phyloP scores from a whole-genome alignment of 1,140 invertebrate species.

The Caenorhabditis remanei region DNA sequence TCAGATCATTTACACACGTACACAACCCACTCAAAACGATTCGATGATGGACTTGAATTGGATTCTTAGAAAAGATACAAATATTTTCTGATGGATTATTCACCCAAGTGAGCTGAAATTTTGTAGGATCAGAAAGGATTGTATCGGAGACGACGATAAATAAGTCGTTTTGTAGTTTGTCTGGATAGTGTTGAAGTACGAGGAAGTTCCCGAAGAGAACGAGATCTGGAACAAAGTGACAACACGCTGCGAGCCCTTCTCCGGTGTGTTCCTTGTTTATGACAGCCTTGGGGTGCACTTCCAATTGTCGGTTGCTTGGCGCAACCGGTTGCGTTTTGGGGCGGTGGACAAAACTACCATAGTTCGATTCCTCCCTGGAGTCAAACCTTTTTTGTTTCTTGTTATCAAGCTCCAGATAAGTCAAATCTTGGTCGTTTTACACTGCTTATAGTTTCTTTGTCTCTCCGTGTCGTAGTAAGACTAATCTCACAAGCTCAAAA shows the following conservation, averaged over 20 bases:
- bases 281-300: no score
- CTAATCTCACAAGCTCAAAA: neutral
- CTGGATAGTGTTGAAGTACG: neutral
- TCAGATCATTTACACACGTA: constrained; percentile 7
- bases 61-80: neutral
- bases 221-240: constrained; percentile 18
- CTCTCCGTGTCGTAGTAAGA: neutral
- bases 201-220: constrained; percentile 7
- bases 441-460: constrained; percentile 11
- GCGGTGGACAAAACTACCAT: no score
- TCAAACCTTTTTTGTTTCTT: no score
- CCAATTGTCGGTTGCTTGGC: no score
- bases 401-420: no score
- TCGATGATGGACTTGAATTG: no score
- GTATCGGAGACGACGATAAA: neutral
- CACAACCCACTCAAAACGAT: constrained; percentile 24
- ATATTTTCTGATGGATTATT: neutral
- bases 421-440: no score
- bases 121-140: constrained; percentile 37
- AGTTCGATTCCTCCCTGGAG: no score
- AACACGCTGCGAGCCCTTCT: no score
- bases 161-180: neutral
- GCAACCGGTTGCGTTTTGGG: no score
- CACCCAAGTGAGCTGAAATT: constrained; percentile 7
- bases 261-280: no score